Base-by-base conservation (phyloP, 2,113 vertebrate genomes). In the Ciconia stormi region DNA sequence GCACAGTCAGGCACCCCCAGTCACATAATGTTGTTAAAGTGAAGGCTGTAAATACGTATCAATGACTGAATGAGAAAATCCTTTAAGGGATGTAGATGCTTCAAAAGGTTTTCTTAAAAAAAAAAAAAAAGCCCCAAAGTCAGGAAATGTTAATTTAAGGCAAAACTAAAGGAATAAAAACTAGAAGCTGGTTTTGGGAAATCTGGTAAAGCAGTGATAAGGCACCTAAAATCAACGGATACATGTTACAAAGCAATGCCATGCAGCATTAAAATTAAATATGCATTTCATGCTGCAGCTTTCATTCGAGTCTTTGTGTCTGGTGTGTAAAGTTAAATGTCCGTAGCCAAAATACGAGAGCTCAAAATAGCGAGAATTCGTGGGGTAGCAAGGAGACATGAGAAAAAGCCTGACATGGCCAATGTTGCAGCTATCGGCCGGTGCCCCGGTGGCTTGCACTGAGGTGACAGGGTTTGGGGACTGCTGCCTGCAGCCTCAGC, bases 401-500 rank as follows among this genome's bases (percentile, higher is more conserved):
- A 63, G 71, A 3, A 32, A 2, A 46, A 18, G 40, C 40, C n/a
- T 52, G 50, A 56, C 50, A 8, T 2, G 20, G 32, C 19, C 46
- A 3, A 0, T 1, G 5, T 4, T 49, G 49, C 3, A 11, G 78
- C 49, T 22, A 0, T 20, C 1, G 2, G 36, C 15, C 4, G 0
- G 17, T 40, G 67, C 13, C 17, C 1, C 0, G 14, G 40, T 3
- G 15, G 38, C 34, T 84, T 5, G 1, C 30, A 5, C 21, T 1
- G 11, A 56, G 50, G 65, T 30, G 55, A 3, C 2, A 0, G 67
- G 42, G 22, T 42, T 0, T 27, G 53, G 47, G 83, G 29, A 42
- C 34, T 46, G 42, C 70, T 52, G 11, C 13, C n/a, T 26, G 62
- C 55, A 61, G 34, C 49, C 49, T 38, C 44, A 13, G 32, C 34